Percentiles rank a stretch among this genome's conserved stretches.
Evolutionary conservation across 2,888 invertebrate species (phyloP).

Genomic region (Antheraea yamamai): DNA sequence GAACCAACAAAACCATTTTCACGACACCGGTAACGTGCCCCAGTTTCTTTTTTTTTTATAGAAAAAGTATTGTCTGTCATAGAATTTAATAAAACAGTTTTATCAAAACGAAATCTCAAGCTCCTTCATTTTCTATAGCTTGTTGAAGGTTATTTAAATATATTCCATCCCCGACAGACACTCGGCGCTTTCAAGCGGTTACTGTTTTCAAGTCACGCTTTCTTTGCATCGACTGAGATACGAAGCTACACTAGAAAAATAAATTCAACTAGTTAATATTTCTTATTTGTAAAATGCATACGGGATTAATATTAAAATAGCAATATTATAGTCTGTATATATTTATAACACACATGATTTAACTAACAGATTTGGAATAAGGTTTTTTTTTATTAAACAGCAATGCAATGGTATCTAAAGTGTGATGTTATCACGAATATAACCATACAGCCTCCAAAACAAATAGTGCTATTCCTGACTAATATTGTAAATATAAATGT

Average conservation of each 20-base stretch:
- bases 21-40: too few relatives aligned
- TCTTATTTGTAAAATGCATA: neutral
- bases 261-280: neutral
- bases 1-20: too few relatives aligned
- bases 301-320: neutral
- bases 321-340: neutral
- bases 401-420: too few relatives aligned
- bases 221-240: neutral
- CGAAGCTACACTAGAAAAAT: neutral
- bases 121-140: conserved; percentile 33
- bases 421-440: too few relatives aligned
- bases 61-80: neutral
- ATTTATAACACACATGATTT: too few relatives aligned
- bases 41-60: too few relatives aligned
- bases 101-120: conserved; percentile 32
- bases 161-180: conserved; percentile 34
- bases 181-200: conserved; percentile 17
- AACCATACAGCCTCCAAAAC: too few relatives aligned
- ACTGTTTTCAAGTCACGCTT: conserved; percentile 1
- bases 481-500: too few relatives aligned
- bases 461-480: too few relatives aligned
- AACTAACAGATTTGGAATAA: too few relatives aligned
- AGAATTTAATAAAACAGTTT: neutral
- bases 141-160: conserved; percentile 43
- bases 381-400: too few relatives aligned